Conservation (phyloP, 1,140 invertebrate genomes). For the Psilanteris sp. region DNA sequence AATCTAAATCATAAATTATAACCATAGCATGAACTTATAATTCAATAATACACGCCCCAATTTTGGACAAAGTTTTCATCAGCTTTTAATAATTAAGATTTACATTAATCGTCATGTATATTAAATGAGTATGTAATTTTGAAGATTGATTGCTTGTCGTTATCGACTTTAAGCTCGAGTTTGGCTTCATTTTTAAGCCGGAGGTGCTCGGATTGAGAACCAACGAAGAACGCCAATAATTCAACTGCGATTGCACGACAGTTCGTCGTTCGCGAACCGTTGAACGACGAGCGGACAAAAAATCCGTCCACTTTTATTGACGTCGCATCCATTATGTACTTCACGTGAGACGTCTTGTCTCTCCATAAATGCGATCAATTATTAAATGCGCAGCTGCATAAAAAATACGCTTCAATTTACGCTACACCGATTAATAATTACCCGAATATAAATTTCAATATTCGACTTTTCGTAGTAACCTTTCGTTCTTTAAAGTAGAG, state of each 20-base stretch:
- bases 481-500: too few species aligned
- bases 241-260: constrained; percentile 30
- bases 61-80: too few species aligned
- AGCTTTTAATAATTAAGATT: constrained; percentile 36
- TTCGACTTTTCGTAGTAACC: too few species aligned
- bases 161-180: constrained; percentile 18
- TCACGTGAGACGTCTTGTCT: constrained; percentile 39
- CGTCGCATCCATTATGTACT: constrained; percentile 56
- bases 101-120: constrained; percentile 35
- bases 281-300: constrained; percentile 49
- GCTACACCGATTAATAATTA: constrained; percentile 16
- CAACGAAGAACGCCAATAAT: constrained; percentile 39
- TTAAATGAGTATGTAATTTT: constrained; percentile 29
- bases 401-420: constrained; percentile 17
- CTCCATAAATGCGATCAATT: constrained; percentile 45
- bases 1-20: too few species aligned
- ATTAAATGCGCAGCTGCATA: constrained; percentile 27
- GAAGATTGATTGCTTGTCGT: constrained; percentile 44
- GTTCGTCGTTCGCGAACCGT: constrained; percentile 27
- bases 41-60: too few species aligned
- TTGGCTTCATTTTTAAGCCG: constrained; percentile 31
- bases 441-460: background rate
- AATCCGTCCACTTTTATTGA: constrained; percentile 52
- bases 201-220: constrained; percentile 13
- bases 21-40: too few species aligned